phyloP scores from a whole-genome alignment of 2,888 invertebrate genomes.

The Epinotia nisella region DNA sequence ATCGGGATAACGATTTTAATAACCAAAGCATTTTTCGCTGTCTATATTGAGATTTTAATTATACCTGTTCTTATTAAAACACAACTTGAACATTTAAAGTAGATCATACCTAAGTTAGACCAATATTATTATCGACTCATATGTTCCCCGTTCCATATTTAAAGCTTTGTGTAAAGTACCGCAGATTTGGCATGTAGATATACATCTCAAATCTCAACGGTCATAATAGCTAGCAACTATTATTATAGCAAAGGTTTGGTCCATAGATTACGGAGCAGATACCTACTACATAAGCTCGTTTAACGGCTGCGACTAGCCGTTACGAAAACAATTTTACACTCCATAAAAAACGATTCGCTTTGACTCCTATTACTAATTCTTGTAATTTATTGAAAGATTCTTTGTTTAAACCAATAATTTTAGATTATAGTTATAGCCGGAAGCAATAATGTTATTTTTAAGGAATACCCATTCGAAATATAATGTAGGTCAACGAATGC shows the following conservation, averaged over 20 bases:
- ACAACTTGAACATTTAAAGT: too few species aligned
- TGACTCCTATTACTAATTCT: conserved; percentile 29
- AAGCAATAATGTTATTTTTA: conserved; percentile 2
- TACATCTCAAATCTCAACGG: background rate
- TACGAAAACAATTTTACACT: conserved; percentile 31
- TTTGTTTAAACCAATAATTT: conserved; percentile 19
- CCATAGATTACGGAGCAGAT: conserved; percentile 26
- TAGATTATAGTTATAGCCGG: background rate
- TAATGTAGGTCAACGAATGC: background rate
- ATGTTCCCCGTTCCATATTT: background rate
- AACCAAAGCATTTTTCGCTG: too few species aligned
- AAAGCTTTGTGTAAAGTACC: background rate
- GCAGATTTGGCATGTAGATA: conserved; percentile 1
- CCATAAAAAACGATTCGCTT: conserved; percentile 28
- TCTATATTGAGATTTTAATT: background rate
- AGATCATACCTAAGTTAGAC: background rate
- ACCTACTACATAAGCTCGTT: conserved; percentile 18
- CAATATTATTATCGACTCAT: background rate
- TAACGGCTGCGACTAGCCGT: conserved; percentile 30
- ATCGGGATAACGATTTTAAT: background rate
- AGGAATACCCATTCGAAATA: background rate
- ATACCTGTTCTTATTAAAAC: too few species aligned
- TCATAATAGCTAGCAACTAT: conserved; percentile 1
- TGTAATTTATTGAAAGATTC: conserved; percentile 20
- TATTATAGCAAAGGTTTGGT: conserved; percentile 16